A percentile compares a stretch with the other conserved stretches of the same genome.
Conservation (phyloP, 2,888 invertebrate genomes). For the Meteorus cinctellus region DNA sequence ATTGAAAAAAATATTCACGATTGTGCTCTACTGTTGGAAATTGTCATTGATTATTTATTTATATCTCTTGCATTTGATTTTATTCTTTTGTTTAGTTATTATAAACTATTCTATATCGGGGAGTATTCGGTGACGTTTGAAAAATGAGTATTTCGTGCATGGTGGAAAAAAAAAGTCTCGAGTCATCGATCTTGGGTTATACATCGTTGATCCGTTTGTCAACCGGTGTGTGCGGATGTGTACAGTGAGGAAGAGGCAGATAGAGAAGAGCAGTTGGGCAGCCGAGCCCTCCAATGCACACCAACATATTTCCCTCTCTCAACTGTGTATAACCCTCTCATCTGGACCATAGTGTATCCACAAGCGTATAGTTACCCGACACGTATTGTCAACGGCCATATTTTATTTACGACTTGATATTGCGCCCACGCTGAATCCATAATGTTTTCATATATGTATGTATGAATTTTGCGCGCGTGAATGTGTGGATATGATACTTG, state of each 20-base stretch:
- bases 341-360: constrained; percentile 43
- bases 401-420: constrained; percentile 59
- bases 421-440: constrained; percentile 54
- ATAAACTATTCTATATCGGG: constrained; percentile 32
- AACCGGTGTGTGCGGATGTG: constrained; percentile 34
- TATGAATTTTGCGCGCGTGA: neutral
- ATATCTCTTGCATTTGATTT: neutral
- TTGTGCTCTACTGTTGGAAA: neutral
- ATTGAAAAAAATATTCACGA: constrained; percentile 6
- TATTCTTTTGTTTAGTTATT: constrained; percentile 19
- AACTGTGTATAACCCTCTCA: constrained; percentile 13
- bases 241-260: constrained; percentile 15
- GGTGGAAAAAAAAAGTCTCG: constrained; percentile 40
- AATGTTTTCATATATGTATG: constrained; percentile 33
- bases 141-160: constrained; percentile 40
- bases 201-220: constrained; percentile 42
- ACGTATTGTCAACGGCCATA: constrained; percentile 58
- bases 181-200: constrained; percentile 56
- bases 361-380: constrained; percentile 52
- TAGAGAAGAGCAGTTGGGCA: neutral
- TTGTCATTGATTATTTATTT: neutral
- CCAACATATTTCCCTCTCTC: neutral
- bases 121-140: constrained; percentile 42
- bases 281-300: constrained; percentile 17
- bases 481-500: constrained; percentile 34